Evolutionary conservation across 2,797 vertebrate species (phyloP).

Genomic region (Squalus acanthias): DNA sequence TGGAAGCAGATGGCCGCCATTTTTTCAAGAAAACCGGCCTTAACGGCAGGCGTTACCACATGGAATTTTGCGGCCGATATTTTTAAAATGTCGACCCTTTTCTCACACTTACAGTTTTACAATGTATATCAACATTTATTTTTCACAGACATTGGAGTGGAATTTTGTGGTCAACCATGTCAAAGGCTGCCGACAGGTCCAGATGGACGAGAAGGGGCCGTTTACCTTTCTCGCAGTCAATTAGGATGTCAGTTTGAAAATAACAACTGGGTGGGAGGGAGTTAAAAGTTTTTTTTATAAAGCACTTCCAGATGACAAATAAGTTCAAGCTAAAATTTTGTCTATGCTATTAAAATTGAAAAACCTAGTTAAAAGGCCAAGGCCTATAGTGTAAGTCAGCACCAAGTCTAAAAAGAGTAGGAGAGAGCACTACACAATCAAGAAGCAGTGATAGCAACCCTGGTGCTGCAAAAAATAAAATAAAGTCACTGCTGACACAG

Average conservation of each 20-base stretch:
- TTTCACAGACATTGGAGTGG: background rate
- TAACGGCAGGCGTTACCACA: too few species aligned
- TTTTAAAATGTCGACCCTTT: background rate
- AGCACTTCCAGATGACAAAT: constrained; percentile 4
- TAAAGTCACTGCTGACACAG: background rate
- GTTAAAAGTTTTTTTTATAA: too few species aligned
- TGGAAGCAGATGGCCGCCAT: too few species aligned
- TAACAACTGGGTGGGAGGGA: too few species aligned
- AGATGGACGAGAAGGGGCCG: too few species aligned
- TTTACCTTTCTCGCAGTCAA: too few species aligned
- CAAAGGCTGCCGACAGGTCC: too few species aligned
- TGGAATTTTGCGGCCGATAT: background rate
- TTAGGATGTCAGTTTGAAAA: too few species aligned
- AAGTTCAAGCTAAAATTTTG: background rate
- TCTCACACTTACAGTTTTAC: background rate
- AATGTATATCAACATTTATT: background rate
- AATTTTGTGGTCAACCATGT: too few species aligned
- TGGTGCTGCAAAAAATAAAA: background rate
- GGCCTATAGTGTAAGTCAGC: background rate
- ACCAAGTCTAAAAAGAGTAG: background rate
- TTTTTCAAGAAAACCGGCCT: too few species aligned
- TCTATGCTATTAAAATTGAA: background rate
- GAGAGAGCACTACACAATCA: background rate
- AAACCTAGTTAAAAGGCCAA: background rate
- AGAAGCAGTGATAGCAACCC: background rate